Conservation (phyloP, 2,888 invertebrate species). For the Agrochola litura region DNA sequence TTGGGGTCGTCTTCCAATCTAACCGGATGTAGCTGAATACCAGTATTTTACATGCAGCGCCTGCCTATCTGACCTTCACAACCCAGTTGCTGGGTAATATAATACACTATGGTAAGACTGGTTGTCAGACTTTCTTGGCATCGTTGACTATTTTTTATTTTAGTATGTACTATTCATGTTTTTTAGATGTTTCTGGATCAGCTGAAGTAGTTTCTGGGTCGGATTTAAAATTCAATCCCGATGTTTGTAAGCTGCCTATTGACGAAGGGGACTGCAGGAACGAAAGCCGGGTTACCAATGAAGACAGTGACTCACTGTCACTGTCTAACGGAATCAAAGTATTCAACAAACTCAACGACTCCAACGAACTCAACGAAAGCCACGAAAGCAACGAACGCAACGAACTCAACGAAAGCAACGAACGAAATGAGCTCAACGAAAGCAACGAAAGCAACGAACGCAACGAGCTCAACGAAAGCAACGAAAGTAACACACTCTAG, state of each 20-base stretch:
- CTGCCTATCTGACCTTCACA: no score
- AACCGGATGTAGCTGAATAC: no score
- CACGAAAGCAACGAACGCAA: no score
- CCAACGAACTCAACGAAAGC: background rate
- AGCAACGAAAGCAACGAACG: background rate
- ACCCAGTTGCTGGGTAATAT: no score
- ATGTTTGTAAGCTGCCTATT: slow-evolving; percentile 7
- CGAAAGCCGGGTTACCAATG: background rate
- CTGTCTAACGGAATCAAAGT: background rate
- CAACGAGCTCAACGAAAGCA: no score
- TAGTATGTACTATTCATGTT: no score
- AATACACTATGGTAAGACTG: no score
- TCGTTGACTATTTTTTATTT: no score
- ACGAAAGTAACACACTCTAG: background rate
- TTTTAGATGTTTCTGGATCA: background rate
- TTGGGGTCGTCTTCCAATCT: no score
- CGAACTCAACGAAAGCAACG: background rate
- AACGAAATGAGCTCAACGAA: background rate
- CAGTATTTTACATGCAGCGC: no score
- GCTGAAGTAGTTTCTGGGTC: background rate
- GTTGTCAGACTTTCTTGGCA: no score
- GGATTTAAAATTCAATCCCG: no score
- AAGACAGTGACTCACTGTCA: background rate
- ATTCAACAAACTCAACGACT: background rate
- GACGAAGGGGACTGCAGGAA: slow-evolving; percentile 9